These are phyloP conservation scores for Melanotaenia trifasciata DNA, from an alignment of 2,797 vertebrate genomes.

Conservation along the genomic window DNA sequence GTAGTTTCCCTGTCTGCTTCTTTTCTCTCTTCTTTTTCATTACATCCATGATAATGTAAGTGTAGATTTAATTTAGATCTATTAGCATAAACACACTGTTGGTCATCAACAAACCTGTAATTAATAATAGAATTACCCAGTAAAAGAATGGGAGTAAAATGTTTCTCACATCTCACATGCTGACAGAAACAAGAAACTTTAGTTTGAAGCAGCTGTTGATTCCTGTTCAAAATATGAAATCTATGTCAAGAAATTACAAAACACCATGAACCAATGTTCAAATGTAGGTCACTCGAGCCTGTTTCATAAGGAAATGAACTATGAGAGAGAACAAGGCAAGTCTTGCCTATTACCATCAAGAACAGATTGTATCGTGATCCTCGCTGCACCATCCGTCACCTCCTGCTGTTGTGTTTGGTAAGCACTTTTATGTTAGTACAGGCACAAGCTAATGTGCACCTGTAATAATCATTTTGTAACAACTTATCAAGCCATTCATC, in stretches of 20 bases:
- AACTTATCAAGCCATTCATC: conserved; percentile 13
- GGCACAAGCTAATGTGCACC: background rate
- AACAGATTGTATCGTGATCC: background rate
- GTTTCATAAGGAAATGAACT: conserved; percentile 21
- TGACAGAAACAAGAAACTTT: background rate
- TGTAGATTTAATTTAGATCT: too few relatives aligned
- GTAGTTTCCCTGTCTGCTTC: too few relatives aligned
- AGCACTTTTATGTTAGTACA: background rate
- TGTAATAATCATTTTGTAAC: background rate
- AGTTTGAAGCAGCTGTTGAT: background rate
- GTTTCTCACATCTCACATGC: conserved; percentile 2
- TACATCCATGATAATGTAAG: too few relatives aligned
- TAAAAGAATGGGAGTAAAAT: background rate
- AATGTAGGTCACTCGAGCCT: conserved; percentile 29
- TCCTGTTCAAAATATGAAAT: background rate
- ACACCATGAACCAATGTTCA: background rate
- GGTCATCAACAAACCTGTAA: too few relatives aligned
- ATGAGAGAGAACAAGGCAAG: background rate
- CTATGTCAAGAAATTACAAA: conserved; percentile 31
- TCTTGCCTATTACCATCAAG: background rate
- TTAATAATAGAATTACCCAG: too few relatives aligned
- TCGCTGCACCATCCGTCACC: background rate
- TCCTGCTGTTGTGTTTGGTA: background rate
- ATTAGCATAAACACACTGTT: too few relatives aligned
- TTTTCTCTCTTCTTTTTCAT: too few relatives aligned